Conservation (phyloP, 2,113 vertebrate genomes). For the Cyanoderma ruficeps region DNA sequence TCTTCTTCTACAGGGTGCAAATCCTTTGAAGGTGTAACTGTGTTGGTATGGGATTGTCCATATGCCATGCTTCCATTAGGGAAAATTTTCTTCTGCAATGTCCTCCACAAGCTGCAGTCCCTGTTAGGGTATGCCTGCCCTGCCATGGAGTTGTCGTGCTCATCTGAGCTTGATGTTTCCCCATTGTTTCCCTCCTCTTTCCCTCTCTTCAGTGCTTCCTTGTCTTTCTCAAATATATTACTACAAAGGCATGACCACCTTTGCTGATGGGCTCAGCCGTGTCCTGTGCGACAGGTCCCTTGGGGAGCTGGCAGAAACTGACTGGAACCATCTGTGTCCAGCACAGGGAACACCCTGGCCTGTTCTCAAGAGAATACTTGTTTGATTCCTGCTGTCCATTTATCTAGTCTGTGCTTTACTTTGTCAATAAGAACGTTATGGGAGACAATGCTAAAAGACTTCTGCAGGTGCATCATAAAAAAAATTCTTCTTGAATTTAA, state of each 20-base stretch:
- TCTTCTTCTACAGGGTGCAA: not conserved
- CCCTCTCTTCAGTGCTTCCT: not conserved
- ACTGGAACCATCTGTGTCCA: not conserved
- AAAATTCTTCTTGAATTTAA: not conserved
- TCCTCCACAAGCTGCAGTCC: not conserved
- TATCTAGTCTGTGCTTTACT: not conserved
- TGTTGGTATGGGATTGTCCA: not conserved
- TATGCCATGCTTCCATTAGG: not conserved
- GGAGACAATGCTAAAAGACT: not conserved
- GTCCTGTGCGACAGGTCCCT: rapidly evolving
- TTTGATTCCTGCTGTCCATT: not conserved
- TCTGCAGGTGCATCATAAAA: not conserved
- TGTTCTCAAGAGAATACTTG: not conserved
- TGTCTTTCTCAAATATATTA: not conserved
- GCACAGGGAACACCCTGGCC: not conserved
- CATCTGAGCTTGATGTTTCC: not conserved
- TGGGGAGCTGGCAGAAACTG: not conserved
- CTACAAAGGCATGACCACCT: not conserved
- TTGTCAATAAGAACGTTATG: not conserved
- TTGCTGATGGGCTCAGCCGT: not conserved
- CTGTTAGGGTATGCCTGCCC: not conserved
- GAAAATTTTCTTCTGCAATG: not conserved
- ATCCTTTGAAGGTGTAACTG: rapidly evolving
- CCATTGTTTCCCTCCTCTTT: not conserved
- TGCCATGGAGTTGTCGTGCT: not conserved